A percentile compares a stretch with the other conserved stretches of the same genome.
These are phyloP conservation scores for Hoplodrina ambigua DNA, from an alignment of 2,888 invertebrate genomes.

Conservation along the genomic window DNA sequence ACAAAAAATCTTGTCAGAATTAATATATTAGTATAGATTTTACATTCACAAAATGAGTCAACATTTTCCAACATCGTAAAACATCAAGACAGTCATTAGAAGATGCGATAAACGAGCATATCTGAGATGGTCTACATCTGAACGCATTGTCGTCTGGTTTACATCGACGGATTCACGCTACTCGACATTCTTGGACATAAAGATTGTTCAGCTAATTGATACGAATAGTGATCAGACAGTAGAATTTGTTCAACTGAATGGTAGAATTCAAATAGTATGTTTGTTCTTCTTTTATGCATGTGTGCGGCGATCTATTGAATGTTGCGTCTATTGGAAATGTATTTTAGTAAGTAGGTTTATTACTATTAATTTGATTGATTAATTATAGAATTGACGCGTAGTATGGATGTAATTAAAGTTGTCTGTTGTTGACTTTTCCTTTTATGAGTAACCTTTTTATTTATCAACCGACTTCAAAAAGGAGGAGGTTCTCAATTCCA, in stretches of 20 bases:
- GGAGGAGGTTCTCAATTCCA: too few relatives aligned
- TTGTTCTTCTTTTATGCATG: neutral
- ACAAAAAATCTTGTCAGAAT: too few relatives aligned
- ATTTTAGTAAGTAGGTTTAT: neutral
- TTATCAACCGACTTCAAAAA: too few relatives aligned
- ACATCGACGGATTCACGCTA: conserved; percentile 35
- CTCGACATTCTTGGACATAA: conserved; percentile 25
- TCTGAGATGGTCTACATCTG: conserved; percentile 13
- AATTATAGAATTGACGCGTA: neutral
- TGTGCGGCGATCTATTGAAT: neutral
- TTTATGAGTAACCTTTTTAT: neutral
- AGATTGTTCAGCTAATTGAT: conserved; percentile 23
- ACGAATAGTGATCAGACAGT: conserved; percentile 16
- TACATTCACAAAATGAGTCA: neutral
- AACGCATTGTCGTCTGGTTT: conserved; percentile 15
- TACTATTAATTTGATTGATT: neutral
- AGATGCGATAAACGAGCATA: conserved; percentile 18
- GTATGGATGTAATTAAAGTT: neutral
- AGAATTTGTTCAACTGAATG: conserved; percentile 27
- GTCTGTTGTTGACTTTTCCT: neutral
- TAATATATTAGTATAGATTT: too few relatives aligned
- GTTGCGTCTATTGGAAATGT: conserved; percentile 4
- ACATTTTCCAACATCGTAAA: neutral
- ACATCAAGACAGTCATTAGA: conserved; percentile 6
- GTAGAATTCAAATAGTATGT: neutral